Evolutionary conservation across 2,888 invertebrate genomes (phyloP).

Genomic region (Keiferia lycopersicella): DNA sequence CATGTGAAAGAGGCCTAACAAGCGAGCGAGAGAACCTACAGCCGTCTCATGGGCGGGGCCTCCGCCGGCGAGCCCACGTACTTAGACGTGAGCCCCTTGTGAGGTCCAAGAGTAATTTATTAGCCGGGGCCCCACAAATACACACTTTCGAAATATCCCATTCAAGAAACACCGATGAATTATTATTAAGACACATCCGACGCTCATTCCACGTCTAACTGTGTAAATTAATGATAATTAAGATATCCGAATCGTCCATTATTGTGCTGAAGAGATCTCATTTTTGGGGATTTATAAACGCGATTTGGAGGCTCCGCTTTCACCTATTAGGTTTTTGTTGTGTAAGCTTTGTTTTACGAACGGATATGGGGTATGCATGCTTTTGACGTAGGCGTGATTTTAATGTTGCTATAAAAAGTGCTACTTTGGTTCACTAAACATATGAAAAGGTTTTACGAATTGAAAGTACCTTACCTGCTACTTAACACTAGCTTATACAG

Average conservation of each 20-base stretch:
- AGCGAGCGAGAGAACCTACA: conserved; percentile 7
- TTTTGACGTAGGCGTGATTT: too few relatives aligned
- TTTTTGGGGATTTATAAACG: conserved; percentile 38
- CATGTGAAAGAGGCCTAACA: conserved; percentile 11
- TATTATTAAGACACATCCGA: conserved; percentile 49
- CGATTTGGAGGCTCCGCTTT: conserved; percentile 39
- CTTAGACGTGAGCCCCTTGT: conserved; percentile 59
- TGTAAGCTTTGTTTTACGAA: neutral
- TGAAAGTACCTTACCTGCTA: too few relatives aligned
- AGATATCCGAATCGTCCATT: conserved; percentile 56
- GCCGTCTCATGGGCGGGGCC: conserved; percentile 63
- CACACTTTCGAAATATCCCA: conserved; percentile 62
- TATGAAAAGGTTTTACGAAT: too few relatives aligned
- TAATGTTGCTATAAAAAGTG: too few relatives aligned
- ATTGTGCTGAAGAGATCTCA: conserved; percentile 47
- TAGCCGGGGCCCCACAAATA: conserved; percentile 68
- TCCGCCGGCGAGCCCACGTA: conserved; percentile 59
- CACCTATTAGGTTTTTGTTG: conserved; percentile 37
- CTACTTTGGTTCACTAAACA: too few relatives aligned
- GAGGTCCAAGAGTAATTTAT: conserved; percentile 76
- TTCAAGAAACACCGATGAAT: conserved; percentile 61
- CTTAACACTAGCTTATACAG: too few relatives aligned
- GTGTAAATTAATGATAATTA: conserved; percentile 63
- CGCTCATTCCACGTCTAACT: conserved; percentile 39
- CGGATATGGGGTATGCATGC: neutral